phyloP scores from a whole-genome alignment of 2,113 vertebrate species.

The Trachemys scripta region DNA sequence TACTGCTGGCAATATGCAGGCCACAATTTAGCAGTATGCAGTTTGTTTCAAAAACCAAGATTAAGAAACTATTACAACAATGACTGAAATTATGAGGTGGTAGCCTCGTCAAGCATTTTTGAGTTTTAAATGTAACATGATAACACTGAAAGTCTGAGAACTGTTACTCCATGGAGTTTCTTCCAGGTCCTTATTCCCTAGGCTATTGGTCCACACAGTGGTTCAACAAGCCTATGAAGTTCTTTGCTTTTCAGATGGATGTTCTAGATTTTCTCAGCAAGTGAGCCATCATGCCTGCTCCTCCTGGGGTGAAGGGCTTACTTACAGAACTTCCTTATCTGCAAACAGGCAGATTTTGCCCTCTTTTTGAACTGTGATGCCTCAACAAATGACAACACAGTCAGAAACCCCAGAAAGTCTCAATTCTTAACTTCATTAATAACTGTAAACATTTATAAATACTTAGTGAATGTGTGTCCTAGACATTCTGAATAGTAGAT shows the following conservation, averaged over 20 bases:
- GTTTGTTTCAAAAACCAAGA: too few species aligned
- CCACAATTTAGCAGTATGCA: too few species aligned
- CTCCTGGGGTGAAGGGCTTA: neutral
- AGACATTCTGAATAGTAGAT: constrained; percentile 51
- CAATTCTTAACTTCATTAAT: constrained; percentile 6
- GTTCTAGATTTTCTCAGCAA: neutral
- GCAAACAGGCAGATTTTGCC: neutral
- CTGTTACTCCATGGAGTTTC: rapidly evolving
- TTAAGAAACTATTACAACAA: too few species aligned
- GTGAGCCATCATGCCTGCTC: neutral
- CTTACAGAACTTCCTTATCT: neutral
- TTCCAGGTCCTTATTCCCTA: neutral
- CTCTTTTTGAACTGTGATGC: neutral
- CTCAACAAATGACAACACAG: neutral
- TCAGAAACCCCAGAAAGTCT: neutral
- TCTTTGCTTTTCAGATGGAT: neutral
- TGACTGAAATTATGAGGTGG: too few species aligned
- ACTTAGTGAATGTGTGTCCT: neutral
- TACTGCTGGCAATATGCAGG: too few species aligned
- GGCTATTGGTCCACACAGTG: neutral
- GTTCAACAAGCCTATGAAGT: neutral
- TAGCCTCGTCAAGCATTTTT: too few species aligned
- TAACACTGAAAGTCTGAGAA: neutral
- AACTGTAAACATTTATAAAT: neutral
- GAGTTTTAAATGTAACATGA: rapidly evolving